These are phyloP conservation scores for Sebastes matsubarae DNA, from an alignment of 2,797 vertebrate species.

Conservation along the genomic window DNA sequence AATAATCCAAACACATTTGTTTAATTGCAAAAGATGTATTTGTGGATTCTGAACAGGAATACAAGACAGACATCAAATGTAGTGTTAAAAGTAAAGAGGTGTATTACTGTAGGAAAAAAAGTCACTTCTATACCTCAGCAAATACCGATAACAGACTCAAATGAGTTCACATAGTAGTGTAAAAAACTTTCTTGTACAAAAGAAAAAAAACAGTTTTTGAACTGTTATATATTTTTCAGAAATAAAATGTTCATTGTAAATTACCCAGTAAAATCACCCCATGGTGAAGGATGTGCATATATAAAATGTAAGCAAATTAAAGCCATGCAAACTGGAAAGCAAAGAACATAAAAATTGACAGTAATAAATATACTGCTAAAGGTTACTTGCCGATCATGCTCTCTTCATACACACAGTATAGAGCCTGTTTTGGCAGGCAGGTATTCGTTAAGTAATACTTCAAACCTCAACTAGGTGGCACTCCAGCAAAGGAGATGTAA, in stretches of 20 bases:
- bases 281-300: conserved; percentile 69
- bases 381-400: conserved; percentile 49
- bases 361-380: conserved; percentile 68
- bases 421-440: conserved; percentile 21
- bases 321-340: conserved; percentile 78
- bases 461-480: conserved; percentile 74
- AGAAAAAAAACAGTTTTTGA: conserved; percentile 44
- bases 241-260: conserved; percentile 53
- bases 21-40: conserved; percentile 80
- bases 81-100: conserved; percentile 65
- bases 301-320: conserved; percentile 67
- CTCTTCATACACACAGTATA: conserved; percentile 39
- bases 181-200: conserved; percentile 75
- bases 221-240: conserved; percentile 33
- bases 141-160: conserved; percentile 35
- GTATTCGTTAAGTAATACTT: conserved; percentile 62
- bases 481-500: conserved; percentile 50
- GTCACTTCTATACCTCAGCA: conserved; percentile 43
- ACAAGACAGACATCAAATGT: conserved; percentile 73
- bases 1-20: conserved; percentile 34
- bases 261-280: conserved; percentile 58
- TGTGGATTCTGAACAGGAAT: conserved; percentile 76
- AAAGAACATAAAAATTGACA: conserved; percentile 44
- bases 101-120: conserved; percentile 43
- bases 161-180: conserved; percentile 63